Percentiles rank a stretch among this genome's conserved stretches.
phyloP scores from a whole-genome alignment of 2,113 vertebrate genomes.

The Brevimyrus niger region DNA sequence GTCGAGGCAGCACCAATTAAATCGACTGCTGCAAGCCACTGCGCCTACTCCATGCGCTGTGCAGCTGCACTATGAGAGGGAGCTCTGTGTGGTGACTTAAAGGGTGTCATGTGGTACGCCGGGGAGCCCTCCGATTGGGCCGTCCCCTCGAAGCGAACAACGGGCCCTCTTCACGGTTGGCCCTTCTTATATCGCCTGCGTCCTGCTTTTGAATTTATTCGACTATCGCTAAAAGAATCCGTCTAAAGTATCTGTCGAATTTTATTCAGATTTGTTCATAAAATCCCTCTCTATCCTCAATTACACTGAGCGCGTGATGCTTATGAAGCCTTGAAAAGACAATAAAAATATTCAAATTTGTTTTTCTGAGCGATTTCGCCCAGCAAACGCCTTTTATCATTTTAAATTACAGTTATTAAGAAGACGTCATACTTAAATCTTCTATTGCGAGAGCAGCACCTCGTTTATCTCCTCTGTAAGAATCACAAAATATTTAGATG shows the following conservation, averaged over 20 bases:
- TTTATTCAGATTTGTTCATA: background rate
- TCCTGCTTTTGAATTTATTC: background rate
- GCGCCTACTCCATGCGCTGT: background rate
- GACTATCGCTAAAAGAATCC: background rate
- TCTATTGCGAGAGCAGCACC: no score
- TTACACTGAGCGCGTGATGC: background rate
- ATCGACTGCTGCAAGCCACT: conserved; percentile 1
- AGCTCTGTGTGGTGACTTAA: conserved; percentile 21
- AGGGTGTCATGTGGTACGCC: conserved; percentile 35
- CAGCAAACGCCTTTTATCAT: background rate
- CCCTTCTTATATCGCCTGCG: background rate
- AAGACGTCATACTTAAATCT: background rate
- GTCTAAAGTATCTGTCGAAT: background rate
- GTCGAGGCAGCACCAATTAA: background rate
- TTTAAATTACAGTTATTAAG: background rate
- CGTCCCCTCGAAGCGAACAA: background rate
- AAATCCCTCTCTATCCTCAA: background rate
- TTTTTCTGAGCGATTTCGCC: background rate
- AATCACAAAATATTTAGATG: background rate
- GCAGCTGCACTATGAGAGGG: conserved; percentile 22
- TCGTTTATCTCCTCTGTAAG: background rate
- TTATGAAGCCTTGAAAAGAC: background rate
- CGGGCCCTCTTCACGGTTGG: background rate
- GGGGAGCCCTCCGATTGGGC: conserved; percentile 31
- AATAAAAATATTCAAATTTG: background rate